Base-by-base conservation (phyloP, 2,888 invertebrate species). In the Ennomos erosarius region DNA sequence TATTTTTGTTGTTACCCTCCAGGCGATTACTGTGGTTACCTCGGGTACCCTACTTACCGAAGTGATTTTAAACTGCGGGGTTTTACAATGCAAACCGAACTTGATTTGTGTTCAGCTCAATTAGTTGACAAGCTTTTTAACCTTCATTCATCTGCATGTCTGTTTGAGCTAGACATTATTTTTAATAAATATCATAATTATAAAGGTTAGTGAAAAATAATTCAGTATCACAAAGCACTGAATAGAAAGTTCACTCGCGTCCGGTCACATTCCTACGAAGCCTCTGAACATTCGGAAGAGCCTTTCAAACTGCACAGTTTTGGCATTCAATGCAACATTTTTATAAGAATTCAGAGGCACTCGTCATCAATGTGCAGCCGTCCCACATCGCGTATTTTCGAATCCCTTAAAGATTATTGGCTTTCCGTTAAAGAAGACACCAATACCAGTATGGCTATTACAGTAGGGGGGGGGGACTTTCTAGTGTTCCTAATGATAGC, bases 211-310 rank as follows among this genome's bases (percentile, higher is more conserved):
- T 26, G 40, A 8, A 12, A 46, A 10, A 36, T 36, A 6, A 26
- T 1, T 13, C 33, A 33, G n/a, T 11, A 39, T 26, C 46, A 40
- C 36, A 8, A 40, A 40, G 34, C 37, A 45, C 48, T 49, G 40
- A 40, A 39, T 59, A 49, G 58, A 59, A 53, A 59, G 53, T 59
- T 59, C 39, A 45, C 43, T 46, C 56, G 57, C 57, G 49, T 59
- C 53, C 53, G 58, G 87, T 82, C 87, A 85, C 91, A 91, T 91
- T 91, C 91, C 88, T 87, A 71, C 82, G 82, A 71, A 87, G 86
- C 89, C 87, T 87, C 84, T 84, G 83, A 82, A 46, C 57, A 52
- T 47, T 51, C 51, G 57, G 46, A 34, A 34, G 38, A 49, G 45
- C 38, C 43, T 35, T 26, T 26, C 6, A 26, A 26, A 26, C 26